Base-by-base conservation (phyloP, 2,797 vertebrate species). In the Nannoperca australis region DNA sequence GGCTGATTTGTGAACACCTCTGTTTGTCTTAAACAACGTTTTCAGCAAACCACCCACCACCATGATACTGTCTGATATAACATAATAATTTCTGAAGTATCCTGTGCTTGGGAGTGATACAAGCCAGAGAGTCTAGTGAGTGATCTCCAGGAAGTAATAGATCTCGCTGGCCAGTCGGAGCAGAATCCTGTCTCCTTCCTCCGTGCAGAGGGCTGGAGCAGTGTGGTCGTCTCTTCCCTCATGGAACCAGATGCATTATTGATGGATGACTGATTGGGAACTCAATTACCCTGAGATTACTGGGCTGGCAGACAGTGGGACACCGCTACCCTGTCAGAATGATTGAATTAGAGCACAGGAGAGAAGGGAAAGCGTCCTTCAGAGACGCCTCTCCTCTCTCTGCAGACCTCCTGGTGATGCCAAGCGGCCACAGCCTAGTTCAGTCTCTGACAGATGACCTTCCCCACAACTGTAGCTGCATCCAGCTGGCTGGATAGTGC, bases 271-370 rank as follows among this genome's bases (percentile, higher is more conserved):
- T 95, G 94, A 94, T 94, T 94, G 92, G 88, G 93, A 96, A 95
- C 95, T 95, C 95, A 95, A 95, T 96, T 96, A 96, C 92, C 90
- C 91, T 93, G 90, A 95, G 94, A 95, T 95, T 95, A 95, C 94
- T 88, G 88, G 87, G 88, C 88, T 86, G 88, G 92, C 85, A 91
- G 91, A 93, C 93, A 93, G 89, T 84, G 86, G 85, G 87, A 93
- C 91, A 93, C 88, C 58, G 76, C 92, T 87, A 92, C 79, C 87
- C 91, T 93, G 93, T 92, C 92, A 92, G 60, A 88, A 86, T 92
- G 90, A 96, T 96, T 96, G 92, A 95, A 95, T 95, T 95, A 95
- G 87, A 87, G 87, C 82, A 78, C 80, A 85, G 73, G 82, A 90
- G 83, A 86, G 85, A 81, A 94, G 90, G 87, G 84, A 94, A 92